Base-by-base conservation (phyloP, 2,888 invertebrate genomes). In the Morpho helenor region DNA sequence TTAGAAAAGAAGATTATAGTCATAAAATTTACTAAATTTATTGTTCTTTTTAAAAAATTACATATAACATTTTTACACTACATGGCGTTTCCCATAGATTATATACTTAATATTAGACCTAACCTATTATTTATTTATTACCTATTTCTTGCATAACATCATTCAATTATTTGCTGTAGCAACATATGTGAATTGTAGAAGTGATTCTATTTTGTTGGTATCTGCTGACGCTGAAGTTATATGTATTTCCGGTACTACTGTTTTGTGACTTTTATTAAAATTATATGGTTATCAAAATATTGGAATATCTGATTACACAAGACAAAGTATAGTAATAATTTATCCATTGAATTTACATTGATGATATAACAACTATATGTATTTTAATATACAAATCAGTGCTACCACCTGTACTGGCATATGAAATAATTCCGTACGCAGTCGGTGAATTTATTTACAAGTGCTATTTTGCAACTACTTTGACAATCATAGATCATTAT, bases 381-480 rank as follows among this genome's bases (percentile, higher is more conserved):
- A 63, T 58, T 65, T 61, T 47, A 53, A 58, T 56, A 62, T 50
- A 44, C 48, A 53, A 66, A 63, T 64, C 86, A 87, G 71, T 79
- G 71, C 75, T 85, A 71, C 87, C 89, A 90, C 71, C 77, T 63
- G 66, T 63, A 68, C 60, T 63, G 70, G 61, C 66, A 66, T 69
- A 73, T 73, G 78, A 79, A 81, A 79, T 82, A 79, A 84, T 85
- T 81, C 88, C 83, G 84, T 87, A 87, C 84, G 87, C 82, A 87
- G 86, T 89, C 88, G 88, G 88, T 88, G 83, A 85, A 87, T 87
- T 71, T 79, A 77, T 88, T 89, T 90, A 88, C 88, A 82, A 84
- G 75, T 78, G 80, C 74, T 87, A 87, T 86, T 88, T 88, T 85
- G 85, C 81, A 77, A 80, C 75, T 84, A 82, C 83, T 87, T 86